Evolutionary conservation across 2,888 invertebrate genomes (phyloP), one percentile per base, ranked within the genome.

Genomic region (Helicoverpa assulta): DNA sequence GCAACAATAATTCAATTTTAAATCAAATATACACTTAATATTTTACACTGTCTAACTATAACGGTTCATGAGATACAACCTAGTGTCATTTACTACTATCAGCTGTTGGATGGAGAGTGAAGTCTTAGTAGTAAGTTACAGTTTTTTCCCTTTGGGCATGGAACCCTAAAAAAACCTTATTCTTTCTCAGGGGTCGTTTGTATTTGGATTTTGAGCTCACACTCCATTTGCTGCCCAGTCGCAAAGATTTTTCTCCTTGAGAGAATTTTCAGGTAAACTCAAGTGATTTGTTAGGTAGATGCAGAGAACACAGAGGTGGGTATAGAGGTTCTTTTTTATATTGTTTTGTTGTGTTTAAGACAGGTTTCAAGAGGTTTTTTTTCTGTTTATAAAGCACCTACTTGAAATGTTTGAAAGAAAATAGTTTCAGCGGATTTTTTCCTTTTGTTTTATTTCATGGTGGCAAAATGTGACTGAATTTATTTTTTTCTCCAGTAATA

Each of bases 211-310:
- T 58, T 76, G 53, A 18, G 53, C 16, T 60, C 37, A 53, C 76
- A 65, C 65, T 70, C 76, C 70, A 74, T 74, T 70, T 76, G 76
- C 61, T 76, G 60, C 76, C 65, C 57, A 57, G n/a, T 76, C 65
- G 47, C 43, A 10, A 33, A 70, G 76, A 75, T 71, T 33, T 70
- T 65, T 71, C 61, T 54, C 47, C 58, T 62, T 29, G 51, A 52
- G 16, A 16, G 51, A 62, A 5, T 53, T 54, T 59, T 21, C 21
- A 61, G 58, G 26, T 52, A 58, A 54, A 70, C 61, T 62, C 57
- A 54, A 70, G 21, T 66, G 53, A 76, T 59, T 71, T 62, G 61
- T 71, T 37, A 8, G 7, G 18, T 66, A 40, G 12, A 54, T 37
- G 53, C 53, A 3, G 14, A 18, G 29, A 51, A 16, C 58, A 58